phyloP scores from a whole-genome alignment of 2,113 vertebrate species.

The Synodontis membranacea region DNA sequence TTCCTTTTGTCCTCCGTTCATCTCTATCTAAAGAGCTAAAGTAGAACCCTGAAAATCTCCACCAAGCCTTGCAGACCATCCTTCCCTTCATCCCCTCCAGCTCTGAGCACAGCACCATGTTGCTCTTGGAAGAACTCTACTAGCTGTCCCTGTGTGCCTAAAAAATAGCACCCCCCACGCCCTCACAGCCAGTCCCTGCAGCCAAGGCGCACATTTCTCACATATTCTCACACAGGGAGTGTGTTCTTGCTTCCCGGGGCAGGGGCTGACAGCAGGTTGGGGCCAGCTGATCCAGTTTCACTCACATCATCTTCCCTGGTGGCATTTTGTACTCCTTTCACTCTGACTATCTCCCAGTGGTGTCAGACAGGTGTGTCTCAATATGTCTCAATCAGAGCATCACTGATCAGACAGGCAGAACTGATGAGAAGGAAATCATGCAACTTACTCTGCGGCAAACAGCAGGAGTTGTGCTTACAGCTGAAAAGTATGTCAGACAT shows the following conservation, averaged over 20 bases:
- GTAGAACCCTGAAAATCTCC: conserved; percentile 63
- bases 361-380: conserved; percentile 66
- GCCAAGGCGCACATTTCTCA: conserved; percentile 77
- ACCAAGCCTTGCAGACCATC: conserved; percentile 47
- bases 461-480: conserved; percentile 45
- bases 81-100: conserved; percentile 48
- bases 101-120: conserved; percentile 70
- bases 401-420: conserved; percentile 59
- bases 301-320: conserved; percentile 56
- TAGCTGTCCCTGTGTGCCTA: conserved; percentile 76
- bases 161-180: conserved; percentile 68
- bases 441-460: conserved; percentile 53
- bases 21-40: conserved; percentile 53
- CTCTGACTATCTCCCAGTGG: conserved; percentile 49
- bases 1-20: conserved; percentile 47
- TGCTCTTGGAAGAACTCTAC: conserved; percentile 78
- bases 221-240: conserved; percentile 73
- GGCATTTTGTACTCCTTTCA: conserved; percentile 54
- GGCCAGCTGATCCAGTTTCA: conserved; percentile 26
- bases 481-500: conserved; percentile 50
- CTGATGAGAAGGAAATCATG: conserved; percentile 60
- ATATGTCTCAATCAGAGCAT: conserved; percentile 54
- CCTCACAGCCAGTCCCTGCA: conserved; percentile 61
- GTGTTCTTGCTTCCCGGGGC: conserved; percentile 59
- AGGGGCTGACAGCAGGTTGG: conserved; percentile 61